Base-by-base conservation (phyloP, 1,140 invertebrate genomes). In the Neotoxoptera formosana region DNA sequence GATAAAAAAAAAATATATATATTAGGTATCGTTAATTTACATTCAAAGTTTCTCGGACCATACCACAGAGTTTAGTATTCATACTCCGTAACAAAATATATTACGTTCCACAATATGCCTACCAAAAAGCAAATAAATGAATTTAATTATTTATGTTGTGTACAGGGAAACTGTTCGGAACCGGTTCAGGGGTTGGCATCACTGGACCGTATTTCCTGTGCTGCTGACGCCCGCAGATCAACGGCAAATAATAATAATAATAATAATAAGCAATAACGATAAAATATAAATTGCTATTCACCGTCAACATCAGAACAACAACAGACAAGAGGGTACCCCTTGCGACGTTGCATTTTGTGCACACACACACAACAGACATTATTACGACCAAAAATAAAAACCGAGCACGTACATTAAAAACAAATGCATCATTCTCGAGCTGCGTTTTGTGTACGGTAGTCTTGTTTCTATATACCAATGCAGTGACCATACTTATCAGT, bases 261-360 rank as follows among this genome's bases (percentile, higher is more conserved):
- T 60, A 90, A 90, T 41, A 90, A 90, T 45, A 41, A 41, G 41
- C 41, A 41, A 41, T 41, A 41, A 41, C 41, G 45, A 60, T 30
- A 56, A 90, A 90, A 90, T 41, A 60, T 34, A 60, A 41, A 60
- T 90, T 60, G 53, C 53, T 90, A 60, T 90, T 90, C 89, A 67
- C n/a, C 48, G 48, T 60, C 89, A 11, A 45, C 89, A 45, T 90
- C 88, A 25, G 34, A 14, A 36, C n/a, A n/a, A n/a, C n/a, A 36
- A 60, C 89, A 60, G 25, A 90, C 36, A 7, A 56, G 34, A 9
- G 90, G 60, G 67, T 76, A 76, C 41, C 25, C 90, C 60, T 67
- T 67, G 60, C 90, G 41, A 91, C 90, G 90, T 91, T 91, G 60
- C 90, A 76, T 81, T 91, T 91, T 48, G 90, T 91, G 60, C 90